phyloP scores from a whole-genome alignment of 2,888 invertebrate species.

The Epistrophe eligans region DNA sequence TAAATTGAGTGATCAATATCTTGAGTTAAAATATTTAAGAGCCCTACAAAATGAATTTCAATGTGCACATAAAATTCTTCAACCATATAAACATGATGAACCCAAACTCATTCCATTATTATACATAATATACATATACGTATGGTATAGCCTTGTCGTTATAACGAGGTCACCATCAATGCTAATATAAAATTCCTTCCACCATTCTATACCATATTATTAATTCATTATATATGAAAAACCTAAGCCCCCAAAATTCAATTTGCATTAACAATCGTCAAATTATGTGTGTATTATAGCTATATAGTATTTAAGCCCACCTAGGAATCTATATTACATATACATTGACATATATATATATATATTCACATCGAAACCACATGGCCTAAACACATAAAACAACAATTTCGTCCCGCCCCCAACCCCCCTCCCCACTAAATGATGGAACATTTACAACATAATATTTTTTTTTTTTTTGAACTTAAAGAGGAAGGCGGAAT shows the following conservation, averaged over 20 bases:
- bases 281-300: constrained; percentile 41
- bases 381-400: constrained; percentile 22
- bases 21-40: too few relatives aligned
- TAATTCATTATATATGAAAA: constrained; percentile 36
- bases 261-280: constrained; percentile 52
- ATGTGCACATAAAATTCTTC: not conserved
- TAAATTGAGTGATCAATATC: not conserved
- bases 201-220: constrained; percentile 12
- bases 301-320: constrained; percentile 1
- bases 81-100: too few relatives aligned
- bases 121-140: too few relatives aligned
- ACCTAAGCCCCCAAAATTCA: constrained; percentile 36
- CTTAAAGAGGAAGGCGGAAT: constrained; percentile 30
- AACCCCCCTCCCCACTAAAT: not conserved
- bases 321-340: constrained; percentile 17
- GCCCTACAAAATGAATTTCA: not conserved
- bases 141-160: not conserved
- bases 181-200: not conserved
- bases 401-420: not conserved
- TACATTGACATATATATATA: not conserved
- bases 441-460: constrained; percentile 25
- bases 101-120: not conserved
- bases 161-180: constrained; percentile 11
- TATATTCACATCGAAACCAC: constrained; percentile 3
- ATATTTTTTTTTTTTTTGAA: constrained; percentile 5